Conservation (phyloP, 2,888 invertebrate genomes). For the Elegia similella region DNA sequence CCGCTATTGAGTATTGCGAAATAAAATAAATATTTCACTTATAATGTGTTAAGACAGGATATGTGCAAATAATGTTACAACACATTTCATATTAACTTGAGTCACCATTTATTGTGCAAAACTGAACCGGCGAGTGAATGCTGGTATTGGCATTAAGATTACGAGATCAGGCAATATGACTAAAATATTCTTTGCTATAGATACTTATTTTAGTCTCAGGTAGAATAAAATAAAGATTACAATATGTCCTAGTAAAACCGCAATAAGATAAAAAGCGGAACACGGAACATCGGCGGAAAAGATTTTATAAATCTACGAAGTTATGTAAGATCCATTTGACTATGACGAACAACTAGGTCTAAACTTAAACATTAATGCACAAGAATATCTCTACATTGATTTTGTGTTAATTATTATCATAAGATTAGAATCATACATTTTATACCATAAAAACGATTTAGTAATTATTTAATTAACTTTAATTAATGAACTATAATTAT, state of each 20-base stretch:
- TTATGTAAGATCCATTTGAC: slow-evolving; percentile 1
- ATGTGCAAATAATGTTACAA: slow-evolving; percentile 6
- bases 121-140: background rate
- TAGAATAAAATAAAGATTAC: slow-evolving; percentile 4
- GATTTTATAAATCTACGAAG: slow-evolving; percentile 1
- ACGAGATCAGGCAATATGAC: background rate
- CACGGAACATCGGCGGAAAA: slow-evolving; percentile 8
- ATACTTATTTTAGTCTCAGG: background rate
- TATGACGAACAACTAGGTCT: background rate
- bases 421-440: too few species aligned
- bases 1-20: background rate
- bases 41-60: background rate
- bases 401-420: too few species aligned
- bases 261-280: slow-evolving; percentile 7
- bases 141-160: background rate
- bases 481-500: too few species aligned
- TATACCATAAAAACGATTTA: too few species aligned
- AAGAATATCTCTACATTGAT: too few species aligned
- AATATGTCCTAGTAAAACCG: slow-evolving; percentile 8
- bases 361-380: background rate
- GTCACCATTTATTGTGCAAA: slow-evolving; percentile 3
- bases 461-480: too few species aligned
- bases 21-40: background rate
- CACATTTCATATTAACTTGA: background rate
- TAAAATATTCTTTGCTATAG: background rate